These are phyloP conservation scores for Sorex araneus DNA, from an alignment of 2,113 vertebrate genomes.

Conservation along the genomic window DNA sequence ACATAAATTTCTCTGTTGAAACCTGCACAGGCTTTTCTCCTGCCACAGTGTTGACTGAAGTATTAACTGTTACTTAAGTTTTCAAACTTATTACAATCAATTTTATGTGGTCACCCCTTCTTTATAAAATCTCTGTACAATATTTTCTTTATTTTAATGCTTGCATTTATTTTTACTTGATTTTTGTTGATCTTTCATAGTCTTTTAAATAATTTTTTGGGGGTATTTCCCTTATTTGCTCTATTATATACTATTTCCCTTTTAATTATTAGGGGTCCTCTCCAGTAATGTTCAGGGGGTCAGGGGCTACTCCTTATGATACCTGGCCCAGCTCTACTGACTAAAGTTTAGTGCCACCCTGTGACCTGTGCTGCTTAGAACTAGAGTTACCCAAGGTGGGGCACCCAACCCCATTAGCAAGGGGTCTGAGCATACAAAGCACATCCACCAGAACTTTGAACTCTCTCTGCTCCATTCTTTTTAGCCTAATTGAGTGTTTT, in stretches of 20 bases:
- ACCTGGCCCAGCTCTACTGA: no score
- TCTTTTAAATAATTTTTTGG: not conserved
- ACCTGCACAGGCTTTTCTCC: not conserved
- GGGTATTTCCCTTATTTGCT: not conserved
- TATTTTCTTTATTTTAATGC: not conserved
- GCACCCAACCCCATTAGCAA: no score
- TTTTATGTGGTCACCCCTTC: not conserved
- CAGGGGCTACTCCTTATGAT: no score
- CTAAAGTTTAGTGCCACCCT: no score
- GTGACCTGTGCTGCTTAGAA: no score
- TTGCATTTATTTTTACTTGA: not conserved
- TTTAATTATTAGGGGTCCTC: no score
- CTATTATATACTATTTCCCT: not conserved
- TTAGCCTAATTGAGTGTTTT: no score
- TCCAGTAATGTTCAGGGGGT: no score
- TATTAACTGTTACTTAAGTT: not conserved
- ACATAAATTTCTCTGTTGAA: not conserved
- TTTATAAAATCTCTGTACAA: conserved; percentile 24
- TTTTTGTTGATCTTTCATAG: not conserved
- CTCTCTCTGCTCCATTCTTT: no score
- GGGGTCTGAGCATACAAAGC: no score
- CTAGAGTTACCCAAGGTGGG: no score
- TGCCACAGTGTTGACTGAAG: not conserved
- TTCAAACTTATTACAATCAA: conserved; percentile 35
- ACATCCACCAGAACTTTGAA: no score